Base-by-base conservation (phyloP, 1,140 invertebrate genomes). In the Zelostemma sp. region DNA sequence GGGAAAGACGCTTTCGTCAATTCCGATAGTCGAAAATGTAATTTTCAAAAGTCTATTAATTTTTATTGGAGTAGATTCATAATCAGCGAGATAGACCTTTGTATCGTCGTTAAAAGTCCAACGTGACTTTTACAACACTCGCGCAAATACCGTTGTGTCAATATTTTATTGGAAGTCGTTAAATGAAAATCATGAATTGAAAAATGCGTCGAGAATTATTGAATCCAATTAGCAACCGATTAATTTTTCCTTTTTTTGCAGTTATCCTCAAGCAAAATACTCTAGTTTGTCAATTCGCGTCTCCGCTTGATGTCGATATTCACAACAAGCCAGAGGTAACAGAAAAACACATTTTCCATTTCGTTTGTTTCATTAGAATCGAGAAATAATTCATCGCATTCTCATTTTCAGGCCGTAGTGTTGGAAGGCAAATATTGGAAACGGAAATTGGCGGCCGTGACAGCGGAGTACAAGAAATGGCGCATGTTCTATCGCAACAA, bases 371-470 rank as follows among this genome's bases (percentile, higher is more conserved):
- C n/a, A n/a, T n/a, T n/a, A n/a, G n/a, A n/a, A n/a, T n/a, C n/a
- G 33, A 6, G n/a, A n/a, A n/a, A 35, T 11, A 35, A 35, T 25
- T 25, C 21, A 25, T 25, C 33, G 33, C n/a, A 35, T 35, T 35
- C 11, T 35, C 33, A 3, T 57, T 51, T 51, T 60, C 81, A 96
- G 95, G 93, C 96, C 71, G 93, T 97, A 54, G 94, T 98, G 56
- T 88, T 98, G 76, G 97, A 99, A 88, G 96, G 96, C 40, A 98
- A 99, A 89, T 99, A 99, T 85, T 99, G 98, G 97, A 99, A 99
- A 87, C 86, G 98, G 80, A 92, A 96, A 86, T 89, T 97, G 53
- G 94, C 96, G 71, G 97, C 96, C 15, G 97, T 99, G 14, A 97
- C 96, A 75, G 96, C 96, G 50, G 98, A 99, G 87, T 99, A 99